Base-by-base conservation (phyloP, 2,797 vertebrate species). In the Ceryle rudis region DNA sequence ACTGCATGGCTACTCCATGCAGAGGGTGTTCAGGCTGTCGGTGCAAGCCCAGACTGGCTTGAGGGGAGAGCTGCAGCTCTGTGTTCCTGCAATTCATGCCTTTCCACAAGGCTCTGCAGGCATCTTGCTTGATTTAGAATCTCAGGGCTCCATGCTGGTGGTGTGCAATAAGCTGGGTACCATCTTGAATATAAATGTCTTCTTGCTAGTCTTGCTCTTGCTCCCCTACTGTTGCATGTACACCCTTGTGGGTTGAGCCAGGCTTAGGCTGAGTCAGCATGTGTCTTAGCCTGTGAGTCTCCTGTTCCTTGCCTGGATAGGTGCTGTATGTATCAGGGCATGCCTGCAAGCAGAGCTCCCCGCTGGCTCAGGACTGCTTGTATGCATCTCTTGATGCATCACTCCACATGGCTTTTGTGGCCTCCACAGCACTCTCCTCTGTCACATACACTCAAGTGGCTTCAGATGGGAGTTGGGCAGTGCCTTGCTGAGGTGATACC, bases 361-460 rank as follows among this genome's bases (percentile, higher is more conserved):
- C 3, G 0, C 52, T 83, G 51, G 41, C 26, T 82, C 16, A 1
- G 0, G 0, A 1, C 57, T 49, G 4, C 31, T 46, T 0, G 0
- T 31, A 71, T 2, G 0, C 23, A 11, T 58, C 19, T 88, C 72
- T 58, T 62, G 60, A 8, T 72, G 18, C 47, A 4, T 74, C 8
- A 22, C 13, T 17, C 21, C 9, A 1, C 0, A 3, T n/a, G 57
- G 57, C 28, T 74, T 84, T 74, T 73, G 35, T 83, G 55, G 62
- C 44, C 33, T 84, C 54, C 1, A 3, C 31, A 57, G 49, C 1
- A 0, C 33, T 22, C 9, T 35, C 15, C 72, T 16, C 21, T 31
- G 21, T 74, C 39, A 7, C 6, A 4, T 9, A 4, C 1, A 9
- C 35, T 8, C 49, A 16, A 8, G 21, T 60, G 49, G 37, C 65